Conservation (phyloP, 1,140 invertebrate species). For the Drusus annulatus region DNA sequence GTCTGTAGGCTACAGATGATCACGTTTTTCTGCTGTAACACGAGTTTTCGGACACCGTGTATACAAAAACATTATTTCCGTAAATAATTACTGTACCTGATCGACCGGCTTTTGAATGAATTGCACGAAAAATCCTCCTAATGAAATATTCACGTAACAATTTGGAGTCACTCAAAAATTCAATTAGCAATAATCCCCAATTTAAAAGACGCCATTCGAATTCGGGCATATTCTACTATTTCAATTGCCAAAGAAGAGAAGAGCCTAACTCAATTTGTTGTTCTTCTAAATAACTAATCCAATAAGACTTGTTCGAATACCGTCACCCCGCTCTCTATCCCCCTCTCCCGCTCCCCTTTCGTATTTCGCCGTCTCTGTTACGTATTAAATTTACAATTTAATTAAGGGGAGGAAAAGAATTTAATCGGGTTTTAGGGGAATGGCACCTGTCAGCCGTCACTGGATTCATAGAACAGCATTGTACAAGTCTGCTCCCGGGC, state of each 20-base stretch:
- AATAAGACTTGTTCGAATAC: constrained; percentile 28
- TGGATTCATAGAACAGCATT: background rate
- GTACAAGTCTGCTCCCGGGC: background rate
- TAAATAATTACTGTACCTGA: too few species aligned
- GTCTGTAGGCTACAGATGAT: too few species aligned
- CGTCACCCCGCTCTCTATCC: background rate
- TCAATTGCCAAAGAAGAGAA: background rate
- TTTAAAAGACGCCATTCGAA: constrained; percentile 22
- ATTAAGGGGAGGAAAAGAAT: constrained; percentile 39
- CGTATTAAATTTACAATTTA: constrained; percentile 40
- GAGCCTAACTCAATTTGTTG: constrained; percentile 26
- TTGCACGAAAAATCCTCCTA: too few species aligned
- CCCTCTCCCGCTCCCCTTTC: background rate
- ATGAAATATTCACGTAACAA: too few species aligned
- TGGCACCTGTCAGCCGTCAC: constrained; percentile 30
- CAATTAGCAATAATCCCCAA: background rate
- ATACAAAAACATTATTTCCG: too few species aligned
- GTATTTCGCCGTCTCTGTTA: too few species aligned
- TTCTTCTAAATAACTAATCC: constrained; percentile 38
- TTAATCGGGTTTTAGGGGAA: constrained; percentile 11
- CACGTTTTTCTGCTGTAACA: too few species aligned
- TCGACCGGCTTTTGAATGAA: too few species aligned
- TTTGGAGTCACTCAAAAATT: background rate
- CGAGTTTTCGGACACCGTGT: too few species aligned
- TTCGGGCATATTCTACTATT: constrained; percentile 14